A percentile compares a stretch with the other conserved stretches of the same genome.
Evolutionary conservation across 2,113 vertebrate genomes (phyloP).

Genomic region (Actenoides lindsayi): DNA sequence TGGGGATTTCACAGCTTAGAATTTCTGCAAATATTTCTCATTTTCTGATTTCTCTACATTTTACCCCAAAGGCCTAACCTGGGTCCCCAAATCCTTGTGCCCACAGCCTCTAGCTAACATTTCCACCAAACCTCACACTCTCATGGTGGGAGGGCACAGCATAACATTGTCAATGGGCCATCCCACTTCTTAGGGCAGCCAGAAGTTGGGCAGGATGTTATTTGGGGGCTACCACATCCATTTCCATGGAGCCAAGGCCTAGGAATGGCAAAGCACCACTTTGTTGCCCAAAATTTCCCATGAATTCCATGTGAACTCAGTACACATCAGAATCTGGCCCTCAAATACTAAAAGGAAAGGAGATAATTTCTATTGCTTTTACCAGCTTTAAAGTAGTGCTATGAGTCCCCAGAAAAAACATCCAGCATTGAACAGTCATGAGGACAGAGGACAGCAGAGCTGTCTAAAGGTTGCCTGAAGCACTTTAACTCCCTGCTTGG

Average conservation of each 20-base stretch:
- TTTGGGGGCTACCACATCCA: neutral
- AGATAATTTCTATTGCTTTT: neutral
- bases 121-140: neutral
- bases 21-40: neutral
- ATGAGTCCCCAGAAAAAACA: neutral
- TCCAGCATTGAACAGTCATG: neutral
- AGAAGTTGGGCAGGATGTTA: neutral
- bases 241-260: neutral
- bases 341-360: neutral
- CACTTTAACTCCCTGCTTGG: neutral
- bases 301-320: neutral
- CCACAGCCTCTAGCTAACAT: neutral
- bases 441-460: neutral
- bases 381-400: neutral
- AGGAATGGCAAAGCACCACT: neutral
- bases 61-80: neutral
- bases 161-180: fast-evolving
- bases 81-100: neutral
- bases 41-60: neutral
- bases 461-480: neutral
- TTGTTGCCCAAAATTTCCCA: neutral
- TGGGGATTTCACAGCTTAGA: neutral
- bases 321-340: neutral
- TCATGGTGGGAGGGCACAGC: neutral
- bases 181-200: neutral